phyloP scores from a whole-genome alignment of 2,797 vertebrate genomes.

The Etheostoma perlongum region DNA sequence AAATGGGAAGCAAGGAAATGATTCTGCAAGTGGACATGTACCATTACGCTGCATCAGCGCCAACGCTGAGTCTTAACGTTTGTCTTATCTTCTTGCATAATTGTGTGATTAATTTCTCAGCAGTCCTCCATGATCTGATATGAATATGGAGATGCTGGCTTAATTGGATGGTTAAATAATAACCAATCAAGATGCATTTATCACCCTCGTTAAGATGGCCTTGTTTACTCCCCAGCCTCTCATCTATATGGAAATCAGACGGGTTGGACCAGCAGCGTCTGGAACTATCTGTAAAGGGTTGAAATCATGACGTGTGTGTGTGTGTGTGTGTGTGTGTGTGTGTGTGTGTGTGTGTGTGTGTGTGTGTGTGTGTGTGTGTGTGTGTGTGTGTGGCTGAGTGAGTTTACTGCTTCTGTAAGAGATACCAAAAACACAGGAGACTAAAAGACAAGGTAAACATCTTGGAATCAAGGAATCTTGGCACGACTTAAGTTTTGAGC shows the following conservation, averaged over 20 bases:
- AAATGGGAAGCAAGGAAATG: too few species aligned
- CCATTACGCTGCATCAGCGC: background rate
- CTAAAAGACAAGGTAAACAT: too few species aligned
- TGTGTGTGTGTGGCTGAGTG: background rate
- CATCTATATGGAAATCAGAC: conserved; percentile 77
- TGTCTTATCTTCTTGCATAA: conserved; percentile 36
- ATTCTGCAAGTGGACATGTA: too few species aligned
- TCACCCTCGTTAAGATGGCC: conserved; percentile 47
- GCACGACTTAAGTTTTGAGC: too few species aligned
- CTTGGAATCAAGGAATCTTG: too few species aligned
- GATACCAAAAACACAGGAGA: too few species aligned
- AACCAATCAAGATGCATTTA: conserved; percentile 72
- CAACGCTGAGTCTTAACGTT: background rate
- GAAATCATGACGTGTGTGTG: conserved; percentile 2
- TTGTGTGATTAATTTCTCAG: conserved; percentile 28
- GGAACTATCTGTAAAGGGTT: conserved; percentile 16
- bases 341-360: background rate
- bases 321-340: background rate
- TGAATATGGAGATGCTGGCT: conserved; percentile 63
- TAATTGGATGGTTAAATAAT: conserved; percentile 74
- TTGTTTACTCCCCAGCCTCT: conserved; percentile 62
- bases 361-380: background rate
- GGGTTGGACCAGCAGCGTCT: conserved; percentile 30
- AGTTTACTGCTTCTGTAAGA: too few species aligned
- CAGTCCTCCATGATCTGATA: conserved; percentile 49